A percentile compares a stretch with the other conserved stretches of the same genome.
Conservation (phyloP, 2,797 vertebrate species). For the Gymnopithys bicolor region DNA sequence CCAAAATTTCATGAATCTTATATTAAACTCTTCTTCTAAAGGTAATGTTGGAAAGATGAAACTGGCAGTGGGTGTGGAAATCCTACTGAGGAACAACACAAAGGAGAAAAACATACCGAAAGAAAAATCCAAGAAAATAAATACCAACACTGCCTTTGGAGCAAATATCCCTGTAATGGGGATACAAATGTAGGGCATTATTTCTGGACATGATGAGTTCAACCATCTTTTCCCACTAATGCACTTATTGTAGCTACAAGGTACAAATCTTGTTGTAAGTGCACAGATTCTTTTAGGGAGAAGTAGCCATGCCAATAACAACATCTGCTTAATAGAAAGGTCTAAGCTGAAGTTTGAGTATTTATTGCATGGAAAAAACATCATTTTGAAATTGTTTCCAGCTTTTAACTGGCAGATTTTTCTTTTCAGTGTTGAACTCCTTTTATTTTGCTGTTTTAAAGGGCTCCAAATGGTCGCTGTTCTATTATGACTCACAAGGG, state of each 20-base stretch:
- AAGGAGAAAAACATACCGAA: neutral
- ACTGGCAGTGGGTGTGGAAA: neutral
- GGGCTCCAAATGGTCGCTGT: conserved; percentile 35
- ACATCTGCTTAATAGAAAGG: conserved; percentile 49
- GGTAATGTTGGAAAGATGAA: neutral
- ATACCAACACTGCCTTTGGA: neutral
- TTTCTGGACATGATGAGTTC: neutral
- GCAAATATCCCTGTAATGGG: neutral
- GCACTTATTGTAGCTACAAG: conserved; percentile 26
- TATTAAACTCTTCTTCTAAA: neutral
- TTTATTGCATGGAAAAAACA: conserved; percentile 47
- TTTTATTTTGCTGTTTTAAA: conserved; percentile 55
- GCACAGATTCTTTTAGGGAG: conserved; percentile 20
- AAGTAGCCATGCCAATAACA: neutral
- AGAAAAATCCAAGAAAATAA: neutral
- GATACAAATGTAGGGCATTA: neutral
- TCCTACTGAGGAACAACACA: neutral
- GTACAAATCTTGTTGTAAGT: conserved; percentile 18
- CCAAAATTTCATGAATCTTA: neutral
- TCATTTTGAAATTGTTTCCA: conserved; percentile 32
- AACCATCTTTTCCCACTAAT: conserved; percentile 1
- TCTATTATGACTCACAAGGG: conserved; percentile 41
- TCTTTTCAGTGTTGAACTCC: conserved; percentile 47
- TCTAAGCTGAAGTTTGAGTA: conserved; percentile 38
- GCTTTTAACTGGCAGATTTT: conserved; percentile 51